These are phyloP conservation scores for Medauroidea extradentata DNA, from an alignment of 1,140 invertebrate genomes.

Conservation along the genomic window DNA sequence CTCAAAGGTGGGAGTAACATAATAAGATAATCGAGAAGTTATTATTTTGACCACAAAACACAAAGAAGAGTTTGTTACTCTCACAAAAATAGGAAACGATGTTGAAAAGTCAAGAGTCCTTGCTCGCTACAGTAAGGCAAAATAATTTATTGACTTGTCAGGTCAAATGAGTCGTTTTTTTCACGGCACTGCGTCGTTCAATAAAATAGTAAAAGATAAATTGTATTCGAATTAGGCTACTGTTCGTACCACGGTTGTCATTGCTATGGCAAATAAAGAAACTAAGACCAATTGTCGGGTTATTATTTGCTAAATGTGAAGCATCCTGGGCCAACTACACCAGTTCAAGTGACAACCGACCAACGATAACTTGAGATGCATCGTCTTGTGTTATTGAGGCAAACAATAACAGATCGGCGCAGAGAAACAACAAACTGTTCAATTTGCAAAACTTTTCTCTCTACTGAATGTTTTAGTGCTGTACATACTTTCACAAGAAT, in stretches of 20 bases:
- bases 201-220: not conserved
- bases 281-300: too few relatives aligned
- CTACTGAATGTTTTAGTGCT: too few relatives aligned
- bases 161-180: not conserved
- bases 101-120: not conserved
- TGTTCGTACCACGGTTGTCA: not conserved
- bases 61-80: not conserved
- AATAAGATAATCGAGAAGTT: constrained; percentile 1
- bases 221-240: constrained; percentile 6
- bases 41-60: constrained; percentile 1
- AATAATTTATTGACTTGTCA: constrained; percentile 3
- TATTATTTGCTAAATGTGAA: too few relatives aligned
- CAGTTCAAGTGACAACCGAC: too few relatives aligned
- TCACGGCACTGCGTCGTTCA: not conserved
- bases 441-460: too few relatives aligned
- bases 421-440: too few relatives aligned
- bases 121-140: not conserved
- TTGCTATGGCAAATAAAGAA: not conserved
- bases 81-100: not conserved
- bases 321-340: too few relatives aligned
- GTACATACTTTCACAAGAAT: too few relatives aligned
- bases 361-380: too few relatives aligned
- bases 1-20: not conserved
- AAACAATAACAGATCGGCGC: too few relatives aligned
- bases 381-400: too few relatives aligned